phyloP scores from a whole-genome alignment of 2,888 invertebrate species.

The Gasteruption jaculator region DNA sequence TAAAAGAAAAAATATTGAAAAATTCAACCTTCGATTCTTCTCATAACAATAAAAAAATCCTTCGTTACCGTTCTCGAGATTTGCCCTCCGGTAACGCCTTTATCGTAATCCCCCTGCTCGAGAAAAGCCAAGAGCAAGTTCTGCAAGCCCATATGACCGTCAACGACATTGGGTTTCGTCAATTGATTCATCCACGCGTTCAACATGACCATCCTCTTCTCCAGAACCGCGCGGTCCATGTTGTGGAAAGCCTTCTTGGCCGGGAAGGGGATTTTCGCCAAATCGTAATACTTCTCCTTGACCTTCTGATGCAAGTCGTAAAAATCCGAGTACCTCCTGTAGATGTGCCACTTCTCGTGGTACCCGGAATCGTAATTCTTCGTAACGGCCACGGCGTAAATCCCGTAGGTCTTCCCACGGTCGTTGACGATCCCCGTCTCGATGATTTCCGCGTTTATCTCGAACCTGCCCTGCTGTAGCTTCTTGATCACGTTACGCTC shows the following conservation, averaged over 20 bases:
- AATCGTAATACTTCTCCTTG: conserved; percentile 77
- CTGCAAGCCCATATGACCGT: conserved; percentile 61
- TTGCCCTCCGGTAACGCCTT: conserved; percentile 59
- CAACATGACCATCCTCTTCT: conserved; percentile 76
- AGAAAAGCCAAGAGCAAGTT: conserved; percentile 63
- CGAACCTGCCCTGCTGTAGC: conserved; percentile 45
- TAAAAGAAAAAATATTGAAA: neutral
- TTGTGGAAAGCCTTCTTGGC: conserved; percentile 94
- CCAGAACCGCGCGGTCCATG: conserved; percentile 78
- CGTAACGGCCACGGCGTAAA: conserved; percentile 80
- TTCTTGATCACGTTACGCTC: conserved; percentile 46
- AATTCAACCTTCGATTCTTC: conserved; percentile 4
- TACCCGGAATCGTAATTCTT: conserved; percentile 64
- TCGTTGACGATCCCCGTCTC: conserved; percentile 71
- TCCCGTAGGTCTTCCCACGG: conserved; percentile 80
- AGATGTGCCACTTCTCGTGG: conserved; percentile 84
- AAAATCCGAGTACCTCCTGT: conserved; percentile 90
- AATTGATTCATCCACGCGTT: conserved; percentile 77
- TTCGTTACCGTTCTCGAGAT: conserved; percentile 58
- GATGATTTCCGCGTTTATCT: conserved; percentile 44
- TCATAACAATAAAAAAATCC: conserved; percentile 1
- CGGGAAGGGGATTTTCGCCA: conserved; percentile 77
- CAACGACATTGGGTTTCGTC: conserved; percentile 59
- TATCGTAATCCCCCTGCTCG: conserved; percentile 68
- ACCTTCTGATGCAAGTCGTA: conserved; percentile 81